Evolutionary conservation across 2,888 invertebrate genomes (phyloP), one percentile per base, ranked within the genome.

Genomic region (Temnothorax ravouxi): DNA sequence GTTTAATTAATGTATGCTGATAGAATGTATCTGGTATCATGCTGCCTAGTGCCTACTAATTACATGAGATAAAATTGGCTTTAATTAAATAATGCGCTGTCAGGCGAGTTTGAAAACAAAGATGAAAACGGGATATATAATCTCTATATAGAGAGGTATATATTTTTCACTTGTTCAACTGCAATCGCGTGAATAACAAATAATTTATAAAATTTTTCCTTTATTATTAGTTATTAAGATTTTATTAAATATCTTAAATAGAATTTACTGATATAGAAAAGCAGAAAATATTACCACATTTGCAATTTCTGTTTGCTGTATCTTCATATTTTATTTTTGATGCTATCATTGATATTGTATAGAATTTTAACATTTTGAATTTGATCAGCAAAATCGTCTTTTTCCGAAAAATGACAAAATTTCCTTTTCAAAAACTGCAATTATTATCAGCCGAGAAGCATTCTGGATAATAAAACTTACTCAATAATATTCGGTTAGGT

Each of bases 1-100:
- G 18, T 74, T 74, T 61, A 74, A 74, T 61, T 74, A 74, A 59
- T n/a, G n/a, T 74, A 74, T 61, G n/a, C 11, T 54, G 34, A 54
- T 71, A 38, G 13, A 59, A 41, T 18, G 9, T 72, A 41, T 56
- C 25, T 56, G 18, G 18, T 72, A 56, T 41, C 3, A 56, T 18
- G 6, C 0, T 56, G 13, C 6, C 72, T 72, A 38, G 25, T 56
- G 3, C 6, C 72, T 72, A 38, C 41, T 56, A 21, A 72, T 72
- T 72, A 72, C 34, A 18, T 44, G 25, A 64, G 21, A 59, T 59
- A 61, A 74, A 74, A 74, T 61, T 59, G 29, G 13, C 29, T 74
- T 74, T 61, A 61, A 59, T 74, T 74, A 74, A 61, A 59, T 74
- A 59, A 44, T 44, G 29, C 38, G 18, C 18, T 18, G 25, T 38